Evolutionary conservation across 2,888 invertebrate species (phyloP), one percentile per base, ranked within the genome.

Genomic region (Osmoderma eremita): DNA sequence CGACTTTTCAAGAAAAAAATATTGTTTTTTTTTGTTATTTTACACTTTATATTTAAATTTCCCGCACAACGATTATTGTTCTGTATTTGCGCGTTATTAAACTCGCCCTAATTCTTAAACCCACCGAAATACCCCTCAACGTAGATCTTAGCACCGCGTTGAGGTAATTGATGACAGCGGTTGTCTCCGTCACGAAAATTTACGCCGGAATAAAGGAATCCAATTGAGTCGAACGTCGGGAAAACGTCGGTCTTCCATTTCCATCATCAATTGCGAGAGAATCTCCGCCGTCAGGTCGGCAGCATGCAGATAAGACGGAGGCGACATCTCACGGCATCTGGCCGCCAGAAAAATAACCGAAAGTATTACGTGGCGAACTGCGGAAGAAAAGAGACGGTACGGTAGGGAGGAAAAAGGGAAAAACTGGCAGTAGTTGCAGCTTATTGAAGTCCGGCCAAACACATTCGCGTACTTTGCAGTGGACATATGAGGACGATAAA

Each of bases 211-310:
- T 58, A 42, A 58, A 58, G 45, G 58, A 58, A 58, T 58, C 58
- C 58, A 58, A 58, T 58, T 58, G 58, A 36, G 58, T 58, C 24
- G 58, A 58, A 58, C 42, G 45, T 58, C 58, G 58, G 45, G 12
- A 42, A 58, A 58, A 58, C 42, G 58, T 42, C 45, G 24, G 42
- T 30, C 58, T 42, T 58, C 58, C 42, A 58, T 58, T 42, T 45
- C 58, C 58, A 58, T 58, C 58, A 58, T 58, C 58, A 58, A 58
- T 58, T 58, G 42, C 42, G 42, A 58, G n/a, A n/a, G 58, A 24
- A 58, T 58, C 42, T 45, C 17, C 15, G 20, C 39, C 42, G 18
- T 22, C 22, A 30, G 15, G 30, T 42, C 1, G 45, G 30, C 12
- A 42, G 42, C 42, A 58, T 58, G 58, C 58, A 58, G 58, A 58